phyloP scores from a whole-genome alignment of 2,113 vertebrate species.

The Rhinoderma darwinii region DNA sequence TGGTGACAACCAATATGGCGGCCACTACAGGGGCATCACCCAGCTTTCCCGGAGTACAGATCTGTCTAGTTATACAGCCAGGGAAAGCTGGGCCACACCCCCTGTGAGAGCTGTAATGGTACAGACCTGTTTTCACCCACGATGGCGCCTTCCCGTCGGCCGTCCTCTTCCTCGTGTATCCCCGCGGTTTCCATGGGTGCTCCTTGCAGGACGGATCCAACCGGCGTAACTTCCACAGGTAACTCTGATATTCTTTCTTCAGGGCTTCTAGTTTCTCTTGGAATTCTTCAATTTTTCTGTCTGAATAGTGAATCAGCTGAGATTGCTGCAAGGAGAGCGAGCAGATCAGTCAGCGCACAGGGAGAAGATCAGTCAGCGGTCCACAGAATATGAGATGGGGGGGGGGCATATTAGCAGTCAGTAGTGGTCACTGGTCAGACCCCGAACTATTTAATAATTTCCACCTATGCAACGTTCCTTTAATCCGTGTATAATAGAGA shows the following conservation, averaged over 20 bases:
- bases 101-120: too few species aligned
- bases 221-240: constrained; percentile 70
- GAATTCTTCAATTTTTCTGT: constrained; percentile 80
- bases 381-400: background rate
- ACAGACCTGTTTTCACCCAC: constrained; percentile 54
- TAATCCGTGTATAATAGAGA: too few species aligned
- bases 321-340: constrained; percentile 70
- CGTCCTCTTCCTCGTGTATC: constrained; percentile 73
- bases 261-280: constrained; percentile 72
- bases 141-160: background rate
- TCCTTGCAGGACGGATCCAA: constrained; percentile 78
- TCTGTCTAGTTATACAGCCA: too few species aligned
- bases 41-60: too few species aligned
- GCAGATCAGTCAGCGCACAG: background rate
- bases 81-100: too few species aligned
- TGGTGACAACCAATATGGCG: too few species aligned
- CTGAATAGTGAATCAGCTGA: constrained; percentile 79
- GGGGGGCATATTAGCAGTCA: too few species aligned
- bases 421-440: background rate
- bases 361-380: background rate
- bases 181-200: constrained; percentile 76
- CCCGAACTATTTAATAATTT: too few species aligned
- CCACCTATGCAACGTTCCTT: too few species aligned
- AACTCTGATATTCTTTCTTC: constrained; percentile 75
- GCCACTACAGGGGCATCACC: too few species aligned